These are phyloP conservation scores for Eupithecia tripunctaria DNA, from an alignment of 2,888 invertebrate species.

Conservation along the genomic window DNA sequence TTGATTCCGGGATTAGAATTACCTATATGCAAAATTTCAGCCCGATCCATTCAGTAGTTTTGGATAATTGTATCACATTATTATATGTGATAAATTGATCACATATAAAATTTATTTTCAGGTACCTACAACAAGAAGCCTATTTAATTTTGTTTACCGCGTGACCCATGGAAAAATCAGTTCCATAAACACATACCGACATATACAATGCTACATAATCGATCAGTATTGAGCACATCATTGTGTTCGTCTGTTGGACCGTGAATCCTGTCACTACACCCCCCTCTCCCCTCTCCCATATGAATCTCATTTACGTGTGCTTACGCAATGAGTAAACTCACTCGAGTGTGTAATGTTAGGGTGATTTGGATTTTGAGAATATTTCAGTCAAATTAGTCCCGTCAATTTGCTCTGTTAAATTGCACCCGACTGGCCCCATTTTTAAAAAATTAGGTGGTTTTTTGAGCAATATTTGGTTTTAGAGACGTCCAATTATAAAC, in stretches of 20 bases:
- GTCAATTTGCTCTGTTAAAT: constrained; percentile 1
- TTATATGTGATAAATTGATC: no score
- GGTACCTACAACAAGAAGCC: neutral
- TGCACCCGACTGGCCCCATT: neutral
- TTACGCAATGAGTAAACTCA: constrained; percentile 79
- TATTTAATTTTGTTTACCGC: neutral
- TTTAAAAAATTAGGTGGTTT: neutral
- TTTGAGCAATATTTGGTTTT: neutral
- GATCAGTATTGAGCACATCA: constrained; percentile 82
- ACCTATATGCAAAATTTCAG: no score
- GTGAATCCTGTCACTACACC: constrained; percentile 81
- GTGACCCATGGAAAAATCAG: constrained; percentile 20
- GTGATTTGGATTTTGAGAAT: constrained; percentile 40
- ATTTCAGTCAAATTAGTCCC: constrained; percentile 27
- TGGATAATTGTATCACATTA: no score
- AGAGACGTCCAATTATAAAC: neutral
- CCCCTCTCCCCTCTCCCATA: constrained; percentile 61
- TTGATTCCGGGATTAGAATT: no score
- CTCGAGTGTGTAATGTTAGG: constrained; percentile 73
- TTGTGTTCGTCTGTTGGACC: constrained; percentile 81
- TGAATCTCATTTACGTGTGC: constrained; percentile 81
- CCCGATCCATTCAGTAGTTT: no score
- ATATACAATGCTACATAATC: constrained; percentile 74
- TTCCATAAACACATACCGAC: constrained; percentile 25
- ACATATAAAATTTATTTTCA: neutral